A percentile compares a stretch with the other conserved stretches of the same genome.
These are phyloP conservation scores for Drosophila santomea DNA, from an alignment of 1,140 invertebrate genomes.

Conservation along the genomic window DNA sequence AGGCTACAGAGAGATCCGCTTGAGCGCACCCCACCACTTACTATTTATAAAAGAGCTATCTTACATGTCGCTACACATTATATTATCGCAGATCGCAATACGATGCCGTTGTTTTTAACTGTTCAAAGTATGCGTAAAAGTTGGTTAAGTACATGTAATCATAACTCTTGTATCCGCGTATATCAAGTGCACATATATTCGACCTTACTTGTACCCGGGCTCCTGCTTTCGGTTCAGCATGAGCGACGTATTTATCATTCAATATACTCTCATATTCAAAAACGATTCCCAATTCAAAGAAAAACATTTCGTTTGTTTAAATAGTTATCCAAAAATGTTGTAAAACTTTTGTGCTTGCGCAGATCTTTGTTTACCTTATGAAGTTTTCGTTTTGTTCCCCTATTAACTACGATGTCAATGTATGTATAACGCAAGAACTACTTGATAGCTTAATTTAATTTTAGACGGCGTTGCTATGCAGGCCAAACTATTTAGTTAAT, in stretches of 20 bases:
- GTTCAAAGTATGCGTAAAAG: constrained; percentile 75
- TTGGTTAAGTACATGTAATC: constrained; percentile 62
- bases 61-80: constrained; percentile 37
- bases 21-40: constrained; percentile 55
- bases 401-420: constrained; percentile 29
- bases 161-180: constrained; percentile 22
- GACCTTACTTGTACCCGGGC: constrained; percentile 23
- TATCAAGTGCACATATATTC: constrained; percentile 31
- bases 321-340: constrained; percentile 28
- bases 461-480: constrained; percentile 46
- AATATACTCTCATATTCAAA: background rate
- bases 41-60: constrained; percentile 31
- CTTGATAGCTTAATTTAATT: constrained; percentile 43
- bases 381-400: constrained; percentile 35
- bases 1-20: constrained; percentile 60
- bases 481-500: constrained; percentile 42
- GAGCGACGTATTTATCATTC: constrained; percentile 3
- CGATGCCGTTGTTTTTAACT: constrained; percentile 70
- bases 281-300: constrained; percentile 17
- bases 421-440: constrained; percentile 26
- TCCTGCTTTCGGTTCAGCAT: constrained; percentile 58
- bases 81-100: constrained; percentile 40
- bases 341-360: constrained; percentile 57
- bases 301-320: constrained; percentile 15
- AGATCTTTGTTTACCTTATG: constrained; percentile 34